Percentiles rank a stretch among this genome's conserved stretches.
Evolutionary conservation across 64 coral and sea anemone genomes (phyloP).

Genomic region (Catalaphyllia jardinei): DNA sequence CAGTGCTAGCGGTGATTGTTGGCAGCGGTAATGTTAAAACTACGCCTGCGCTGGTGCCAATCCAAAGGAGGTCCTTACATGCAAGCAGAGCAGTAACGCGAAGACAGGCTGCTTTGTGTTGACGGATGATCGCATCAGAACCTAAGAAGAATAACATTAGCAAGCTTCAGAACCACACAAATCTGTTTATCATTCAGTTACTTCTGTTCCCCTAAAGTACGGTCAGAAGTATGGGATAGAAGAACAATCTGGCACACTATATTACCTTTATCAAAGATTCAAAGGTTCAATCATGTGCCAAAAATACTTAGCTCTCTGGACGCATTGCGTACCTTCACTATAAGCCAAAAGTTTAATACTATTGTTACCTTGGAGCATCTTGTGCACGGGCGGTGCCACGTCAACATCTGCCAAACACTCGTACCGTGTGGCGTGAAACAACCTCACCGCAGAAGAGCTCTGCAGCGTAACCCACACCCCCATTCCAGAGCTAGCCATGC

Average conservation of each 20-base stretch:
- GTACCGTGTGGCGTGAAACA: conserved; percentile 91
- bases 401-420: conserved; percentile 94
- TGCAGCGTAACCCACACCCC: conserved; percentile 96
- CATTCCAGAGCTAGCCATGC: conserved; percentile 96
- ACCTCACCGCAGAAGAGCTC: conserved; percentile 76
- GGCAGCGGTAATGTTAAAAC: conserved; percentile 97
- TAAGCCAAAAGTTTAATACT: not conserved
- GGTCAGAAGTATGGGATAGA: too few species aligned
- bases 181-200: not conserved
- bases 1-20: conserved; percentile 86
- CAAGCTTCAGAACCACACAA: not conserved
- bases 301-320: not conserved
- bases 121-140: conserved; percentile 97
- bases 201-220: too few species aligned
- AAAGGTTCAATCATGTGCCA: too few species aligned
- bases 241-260: too few species aligned
- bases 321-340: too few species aligned
- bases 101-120: conserved; percentile 96
- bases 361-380: conserved; percentile 78
- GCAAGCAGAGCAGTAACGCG: conserved; percentile 91
- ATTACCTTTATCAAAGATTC: too few species aligned
- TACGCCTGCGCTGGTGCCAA: conserved; percentile 98
- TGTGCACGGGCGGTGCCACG: conserved; percentile 87
- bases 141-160: conserved; percentile 49
- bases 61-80: conserved; percentile 98